Evolutionary conservation across 2,888 invertebrate genomes (phyloP).

Genomic region (Acrobasis consociella): DNA sequence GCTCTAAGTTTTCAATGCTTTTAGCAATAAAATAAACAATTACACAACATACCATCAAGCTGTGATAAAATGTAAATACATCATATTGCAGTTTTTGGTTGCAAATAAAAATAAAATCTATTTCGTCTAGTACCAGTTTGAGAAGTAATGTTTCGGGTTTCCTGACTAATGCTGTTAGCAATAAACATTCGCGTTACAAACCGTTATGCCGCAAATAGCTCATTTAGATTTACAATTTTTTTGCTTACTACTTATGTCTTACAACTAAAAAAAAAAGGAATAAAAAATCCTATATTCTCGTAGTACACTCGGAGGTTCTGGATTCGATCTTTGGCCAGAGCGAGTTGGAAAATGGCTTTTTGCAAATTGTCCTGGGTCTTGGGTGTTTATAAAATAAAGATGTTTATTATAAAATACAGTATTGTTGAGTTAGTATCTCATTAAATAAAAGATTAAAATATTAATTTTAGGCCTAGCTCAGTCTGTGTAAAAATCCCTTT

Average conservation of each 20-base stretch:
- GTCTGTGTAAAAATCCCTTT: too few species aligned
- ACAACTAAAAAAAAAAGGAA: neutral
- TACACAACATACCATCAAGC: neutral
- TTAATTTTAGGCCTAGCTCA: too few species aligned
- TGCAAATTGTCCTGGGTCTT: too few species aligned
- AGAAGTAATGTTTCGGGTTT: neutral
- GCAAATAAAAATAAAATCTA: neutral
- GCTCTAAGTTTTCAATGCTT: too few species aligned
- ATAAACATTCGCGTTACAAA: neutral
- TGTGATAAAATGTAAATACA: neutral
- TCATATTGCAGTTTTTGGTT: neutral
- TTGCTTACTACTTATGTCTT: neutral
- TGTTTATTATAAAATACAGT: too few species aligned
- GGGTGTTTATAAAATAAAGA: too few species aligned
- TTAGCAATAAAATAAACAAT: too few species aligned
- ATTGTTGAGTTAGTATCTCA: too few species aligned
- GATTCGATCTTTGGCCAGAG: too few species aligned
- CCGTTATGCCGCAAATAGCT: neutral
- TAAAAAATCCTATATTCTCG: neutral
- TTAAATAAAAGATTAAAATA: too few species aligned
- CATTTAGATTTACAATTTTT: constrained; percentile 7
- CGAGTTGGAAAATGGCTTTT: too few species aligned
- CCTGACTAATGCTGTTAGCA: constrained; percentile 1
- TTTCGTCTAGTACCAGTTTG: neutral
- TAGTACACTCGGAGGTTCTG: too few species aligned